phyloP scores from a whole-genome alignment of 2,797 vertebrate species.

The Sebastes trivittatus region DNA sequence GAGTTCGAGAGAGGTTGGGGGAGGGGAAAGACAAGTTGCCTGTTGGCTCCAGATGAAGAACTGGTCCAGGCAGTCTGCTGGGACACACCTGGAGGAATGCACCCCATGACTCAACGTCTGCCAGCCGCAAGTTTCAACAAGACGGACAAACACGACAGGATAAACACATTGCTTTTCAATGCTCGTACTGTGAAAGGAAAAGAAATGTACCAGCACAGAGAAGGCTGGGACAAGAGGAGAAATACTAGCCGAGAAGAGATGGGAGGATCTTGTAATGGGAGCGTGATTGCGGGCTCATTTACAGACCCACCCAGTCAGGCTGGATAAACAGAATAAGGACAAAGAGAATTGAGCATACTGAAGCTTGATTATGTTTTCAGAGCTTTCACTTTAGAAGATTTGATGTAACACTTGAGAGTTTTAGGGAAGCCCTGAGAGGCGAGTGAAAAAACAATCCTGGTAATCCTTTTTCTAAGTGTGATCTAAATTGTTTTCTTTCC shows the following conservation, averaged over 20 bases:
- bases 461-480: too few relatives aligned
- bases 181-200: conserved; percentile 6
- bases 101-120: conserved; percentile 37
- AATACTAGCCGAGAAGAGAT: not conserved
- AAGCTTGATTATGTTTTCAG: not conserved
- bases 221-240: not conserved
- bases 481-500: too few relatives aligned
- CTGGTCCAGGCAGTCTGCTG: conserved; percentile 54
- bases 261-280: conserved; percentile 9
- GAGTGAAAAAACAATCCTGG: too few relatives aligned
- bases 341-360: not conserved
- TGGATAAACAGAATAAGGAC: not conserved
- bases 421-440: too few relatives aligned
- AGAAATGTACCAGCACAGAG: conserved; percentile 20
- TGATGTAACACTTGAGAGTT: not conserved
- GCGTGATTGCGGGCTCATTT: not conserved
- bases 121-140: conserved; percentile 42
- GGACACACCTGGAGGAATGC: conserved; percentile 61
- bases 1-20: fast-evolving
- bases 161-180: conserved; percentile 9
- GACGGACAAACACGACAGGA: not conserved
- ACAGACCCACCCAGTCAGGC: conserved; percentile 8
- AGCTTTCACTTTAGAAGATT: not conserved
- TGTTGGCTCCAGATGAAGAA: conserved; percentile 35
- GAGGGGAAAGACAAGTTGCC: not conserved